Evolutionary conservation across 2,888 invertebrate species (phyloP).

Genomic region (Anthophora plumipes): DNA sequence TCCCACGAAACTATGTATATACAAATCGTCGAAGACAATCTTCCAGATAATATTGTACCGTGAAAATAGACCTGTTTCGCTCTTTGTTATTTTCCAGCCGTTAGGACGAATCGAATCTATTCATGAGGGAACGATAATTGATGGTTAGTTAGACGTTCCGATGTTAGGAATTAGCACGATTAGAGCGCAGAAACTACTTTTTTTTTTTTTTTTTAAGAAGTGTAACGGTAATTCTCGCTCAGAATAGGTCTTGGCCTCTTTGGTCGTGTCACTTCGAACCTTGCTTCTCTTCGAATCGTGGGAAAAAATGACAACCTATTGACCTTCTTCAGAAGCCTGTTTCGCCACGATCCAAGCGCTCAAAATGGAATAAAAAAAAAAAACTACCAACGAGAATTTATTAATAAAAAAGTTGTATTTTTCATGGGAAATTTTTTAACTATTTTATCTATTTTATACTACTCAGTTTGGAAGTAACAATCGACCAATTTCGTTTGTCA

Average conservation of each 20-base stretch:
- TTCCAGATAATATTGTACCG: constrained; percentile 28
- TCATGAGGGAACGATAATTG: background rate
- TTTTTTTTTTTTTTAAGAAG: background rate
- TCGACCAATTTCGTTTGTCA: no score
- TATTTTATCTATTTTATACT: no score
- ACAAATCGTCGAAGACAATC: constrained; percentile 32
- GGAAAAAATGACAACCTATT: background rate
- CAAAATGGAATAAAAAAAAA: no score
- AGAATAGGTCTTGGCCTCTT: background rate
- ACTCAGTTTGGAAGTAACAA: no score
- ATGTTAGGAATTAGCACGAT: constrained; percentile 18
- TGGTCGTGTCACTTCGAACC: no score
- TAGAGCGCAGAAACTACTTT: background rate
- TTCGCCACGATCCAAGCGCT: background rate
- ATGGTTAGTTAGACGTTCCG: background rate
- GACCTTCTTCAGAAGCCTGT: background rate
- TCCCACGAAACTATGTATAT: constrained; percentile 7
- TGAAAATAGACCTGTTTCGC: constrained; percentile 11
- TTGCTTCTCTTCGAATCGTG: background rate
- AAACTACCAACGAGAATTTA: no score
- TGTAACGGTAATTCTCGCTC: background rate
- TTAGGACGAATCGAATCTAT: background rate
- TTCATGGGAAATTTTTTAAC: no score
- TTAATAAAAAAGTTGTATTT: no score
- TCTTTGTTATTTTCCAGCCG: background rate